A percentile compares a stretch with the other conserved stretches of the same genome.
These are phyloP conservation scores for Heliconius congener DNA, from an alignment of 1,140 invertebrate species.

Conservation along the genomic window DNA sequence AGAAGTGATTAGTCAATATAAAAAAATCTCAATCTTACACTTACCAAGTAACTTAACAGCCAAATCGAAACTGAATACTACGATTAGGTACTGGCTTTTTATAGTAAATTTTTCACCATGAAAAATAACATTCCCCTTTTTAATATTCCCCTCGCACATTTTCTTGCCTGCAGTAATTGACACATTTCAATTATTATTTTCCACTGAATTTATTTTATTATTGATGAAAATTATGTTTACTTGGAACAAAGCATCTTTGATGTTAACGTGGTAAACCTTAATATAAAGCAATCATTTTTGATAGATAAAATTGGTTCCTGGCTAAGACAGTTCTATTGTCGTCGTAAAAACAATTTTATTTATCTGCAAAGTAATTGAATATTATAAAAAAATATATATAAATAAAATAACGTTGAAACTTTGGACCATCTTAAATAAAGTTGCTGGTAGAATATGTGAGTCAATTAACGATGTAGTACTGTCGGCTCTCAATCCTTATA, in stretches of 20 bases:
- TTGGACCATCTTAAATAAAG: no score
- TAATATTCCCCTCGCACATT: slow-evolving; percentile 74
- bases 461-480: no score
- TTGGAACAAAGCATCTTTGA: slow-evolving; percentile 3
- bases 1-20: background rate
- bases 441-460: no score
- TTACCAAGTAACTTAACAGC: slow-evolving; percentile 38
- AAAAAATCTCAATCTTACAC: slow-evolving; percentile 9
- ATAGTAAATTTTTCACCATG: slow-evolving; percentile 45
- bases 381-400: no score
- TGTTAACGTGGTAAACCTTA: background rate
- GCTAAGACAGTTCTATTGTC: background rate
- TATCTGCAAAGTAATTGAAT: no score
- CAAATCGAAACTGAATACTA: slow-evolving; percentile 47
- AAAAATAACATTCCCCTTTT: slow-evolving; percentile 69
- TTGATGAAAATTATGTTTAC: slow-evolving; percentile 22
- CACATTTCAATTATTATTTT: slow-evolving; percentile 73
- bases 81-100: slow-evolving; percentile 45
- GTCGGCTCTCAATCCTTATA: no score
- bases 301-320: background rate
- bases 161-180: slow-evolving; percentile 68
- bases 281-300: background rate
- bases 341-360: background rate
- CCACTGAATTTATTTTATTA: slow-evolving; percentile 60
- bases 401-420: no score